Evolutionary conservation across 2,797 vertebrate species (phyloP).

Genomic region (Uromys caudimaculatus): DNA sequence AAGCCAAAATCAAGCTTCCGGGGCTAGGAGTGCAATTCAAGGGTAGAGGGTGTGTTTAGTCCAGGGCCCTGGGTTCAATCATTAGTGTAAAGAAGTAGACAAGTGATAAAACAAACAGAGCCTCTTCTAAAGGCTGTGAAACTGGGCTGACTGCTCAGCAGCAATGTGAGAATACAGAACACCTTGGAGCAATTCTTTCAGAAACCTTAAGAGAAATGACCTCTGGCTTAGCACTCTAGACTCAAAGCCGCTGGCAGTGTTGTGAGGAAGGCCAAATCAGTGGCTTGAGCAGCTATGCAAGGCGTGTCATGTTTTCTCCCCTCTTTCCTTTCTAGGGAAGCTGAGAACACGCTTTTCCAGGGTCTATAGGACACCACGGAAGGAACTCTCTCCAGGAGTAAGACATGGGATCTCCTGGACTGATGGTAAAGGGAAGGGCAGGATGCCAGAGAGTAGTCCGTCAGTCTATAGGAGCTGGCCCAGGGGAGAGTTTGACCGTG

Average conservation of each 20-base stretch:
- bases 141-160: background rate
- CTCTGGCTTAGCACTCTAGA: constrained; percentile 16
- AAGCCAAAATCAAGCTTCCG: background rate
- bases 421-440: background rate
- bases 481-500: background rate
- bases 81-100: background rate
- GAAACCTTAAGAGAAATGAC: constrained; percentile 35
- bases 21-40: too few relatives aligned
- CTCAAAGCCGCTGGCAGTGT: background rate
- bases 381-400: background rate
- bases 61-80: background rate
- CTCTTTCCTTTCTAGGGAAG: background rate
- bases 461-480: background rate
- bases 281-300: background rate
- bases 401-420: background rate
- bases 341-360: rapidly evolving
- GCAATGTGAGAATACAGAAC: constrained; percentile 1
- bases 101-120: background rate
- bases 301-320: background rate
- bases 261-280: constrained; percentile 10
- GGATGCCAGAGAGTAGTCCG: background rate
- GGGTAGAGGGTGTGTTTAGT: background rate
- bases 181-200: background rate
- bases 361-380: background rate
- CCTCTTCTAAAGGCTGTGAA: background rate